Evolutionary conservation across 92 coral and sea anemone species (phyloP).

Genomic region (Chrysogorgia sp.): DNA sequence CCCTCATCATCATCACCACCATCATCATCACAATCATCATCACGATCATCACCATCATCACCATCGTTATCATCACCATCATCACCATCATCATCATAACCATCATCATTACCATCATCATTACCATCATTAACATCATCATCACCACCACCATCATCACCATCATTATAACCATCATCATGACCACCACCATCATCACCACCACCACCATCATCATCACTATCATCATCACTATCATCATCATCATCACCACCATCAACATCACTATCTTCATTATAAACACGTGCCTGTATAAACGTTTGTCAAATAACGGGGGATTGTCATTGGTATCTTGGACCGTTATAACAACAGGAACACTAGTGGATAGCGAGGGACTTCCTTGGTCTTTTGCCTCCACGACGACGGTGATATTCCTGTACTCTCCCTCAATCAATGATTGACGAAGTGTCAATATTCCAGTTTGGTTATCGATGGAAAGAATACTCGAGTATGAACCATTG

Average conservation of each 20-base stretch:
- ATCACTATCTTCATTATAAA: constrained; percentile 20
- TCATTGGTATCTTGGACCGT: constrained; percentile 84
- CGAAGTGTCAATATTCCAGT: constrained; percentile 77
- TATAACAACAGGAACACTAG: constrained; percentile 83
- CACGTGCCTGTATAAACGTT: constrained; percentile 72
- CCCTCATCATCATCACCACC: constrained; percentile 12
- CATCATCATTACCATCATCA: constrained; percentile 17
- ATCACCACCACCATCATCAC: background rate
- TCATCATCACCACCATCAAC: constrained; percentile 53
- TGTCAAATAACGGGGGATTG: constrained; percentile 72
- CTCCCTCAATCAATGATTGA: constrained; percentile 69
- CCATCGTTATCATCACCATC: constrained; percentile 12
- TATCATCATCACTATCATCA: constrained; percentile 30
- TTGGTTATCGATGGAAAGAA: constrained; percentile 74
- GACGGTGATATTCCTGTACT: constrained; percentile 71
- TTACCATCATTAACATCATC: constrained; percentile 12
- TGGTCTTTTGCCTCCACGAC: constrained; percentile 85
- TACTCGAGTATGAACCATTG: constrained; percentile 63
- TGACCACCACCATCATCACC: constrained; percentile 38
- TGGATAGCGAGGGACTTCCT: constrained; percentile 81
- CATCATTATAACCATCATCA: constrained; percentile 5
- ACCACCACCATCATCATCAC: constrained; percentile 39
- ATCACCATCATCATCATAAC: constrained; percentile 34
- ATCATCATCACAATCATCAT: background rate
- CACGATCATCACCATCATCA: background rate